Evolutionary conservation across 1,140 invertebrate genomes (phyloP).

Genomic region (Trichogramma pretiosum): DNA sequence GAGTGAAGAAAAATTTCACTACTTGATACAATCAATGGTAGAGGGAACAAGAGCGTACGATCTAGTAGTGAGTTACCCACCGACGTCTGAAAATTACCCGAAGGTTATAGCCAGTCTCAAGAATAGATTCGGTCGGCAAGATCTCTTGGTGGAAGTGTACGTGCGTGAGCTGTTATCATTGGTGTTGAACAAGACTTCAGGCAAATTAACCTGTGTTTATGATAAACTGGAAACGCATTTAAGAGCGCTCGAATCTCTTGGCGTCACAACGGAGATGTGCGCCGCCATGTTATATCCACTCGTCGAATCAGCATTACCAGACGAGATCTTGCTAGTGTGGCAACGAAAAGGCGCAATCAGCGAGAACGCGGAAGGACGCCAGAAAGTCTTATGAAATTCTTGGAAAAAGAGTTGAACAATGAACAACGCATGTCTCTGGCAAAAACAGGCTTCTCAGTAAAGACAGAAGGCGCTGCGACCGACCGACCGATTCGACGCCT

Average conservation of each 20-base stretch:
- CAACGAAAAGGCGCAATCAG: too few relatives aligned
- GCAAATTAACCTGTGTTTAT: neutral
- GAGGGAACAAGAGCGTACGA: conserved; percentile 15
- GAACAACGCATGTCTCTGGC: too few relatives aligned
- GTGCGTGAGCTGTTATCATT: conserved; percentile 23
- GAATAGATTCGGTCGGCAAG: conserved; percentile 19
- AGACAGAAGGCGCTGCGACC: too few relatives aligned
- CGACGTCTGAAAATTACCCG: conserved; percentile 14
- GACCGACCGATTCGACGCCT: conserved; percentile 12
- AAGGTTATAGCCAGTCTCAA: conserved; percentile 15
- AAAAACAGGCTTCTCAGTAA: too few relatives aligned
- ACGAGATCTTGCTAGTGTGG: conserved; percentile 24
- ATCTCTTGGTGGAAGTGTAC: conserved; percentile 26
- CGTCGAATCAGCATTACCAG: conserved; percentile 31
- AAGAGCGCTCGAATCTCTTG: conserved; percentile 24
- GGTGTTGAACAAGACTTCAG: conserved; percentile 13
- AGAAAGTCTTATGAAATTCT: too few relatives aligned
- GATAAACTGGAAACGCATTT: conserved; percentile 2
- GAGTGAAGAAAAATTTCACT: conserved; percentile 29
- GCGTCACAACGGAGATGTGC: conserved; percentile 27
- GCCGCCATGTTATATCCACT: conserved; percentile 27
- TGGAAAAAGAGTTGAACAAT: too few relatives aligned
- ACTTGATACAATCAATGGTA: conserved; percentile 18
- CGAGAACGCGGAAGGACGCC: too few relatives aligned
- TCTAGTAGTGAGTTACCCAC: conserved; percentile 7